Evolutionary conservation across 2,113 vertebrate species (phyloP).

Genomic region (Engraulis encrasicolus): DNA sequence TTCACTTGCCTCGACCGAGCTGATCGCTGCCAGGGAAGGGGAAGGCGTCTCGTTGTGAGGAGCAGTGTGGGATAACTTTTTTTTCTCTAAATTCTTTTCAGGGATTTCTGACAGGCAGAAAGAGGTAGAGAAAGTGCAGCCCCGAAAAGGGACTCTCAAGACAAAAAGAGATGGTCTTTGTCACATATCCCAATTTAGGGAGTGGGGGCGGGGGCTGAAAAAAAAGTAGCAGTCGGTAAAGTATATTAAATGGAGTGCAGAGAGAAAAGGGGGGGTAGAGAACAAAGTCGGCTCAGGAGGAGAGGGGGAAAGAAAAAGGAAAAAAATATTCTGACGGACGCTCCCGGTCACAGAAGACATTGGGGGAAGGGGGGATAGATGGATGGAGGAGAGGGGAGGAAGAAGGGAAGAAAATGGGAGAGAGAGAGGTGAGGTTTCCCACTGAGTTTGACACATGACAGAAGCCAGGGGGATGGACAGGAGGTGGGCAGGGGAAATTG

Average conservation of each 20-base stretch:
- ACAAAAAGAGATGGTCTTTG: conserved; percentile 14
- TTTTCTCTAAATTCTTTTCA: too few relatives aligned
- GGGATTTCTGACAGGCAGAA: too few relatives aligned
- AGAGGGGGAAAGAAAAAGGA: not conserved
- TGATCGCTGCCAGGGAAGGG: conserved; percentile 6
- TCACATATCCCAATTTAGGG: conserved; percentile 17
- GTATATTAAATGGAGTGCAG: conserved; percentile 20
- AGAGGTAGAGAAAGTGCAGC: conserved; percentile 11
- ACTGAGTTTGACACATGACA: conserved; percentile 3
- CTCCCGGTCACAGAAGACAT: not conserved
- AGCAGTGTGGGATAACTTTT: not conserved
- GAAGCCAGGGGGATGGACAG: not conserved
- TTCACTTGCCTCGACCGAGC: too few relatives aligned
- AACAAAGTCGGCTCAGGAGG: not conserved
- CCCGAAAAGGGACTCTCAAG: not conserved
- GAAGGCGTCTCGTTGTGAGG: not conserved
- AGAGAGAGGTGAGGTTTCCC: conserved; percentile 5
- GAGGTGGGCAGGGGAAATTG: not conserved
- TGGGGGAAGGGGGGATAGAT: not conserved
- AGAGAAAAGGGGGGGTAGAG: not conserved
- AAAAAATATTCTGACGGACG: not conserved
- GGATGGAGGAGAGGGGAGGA: not conserved
- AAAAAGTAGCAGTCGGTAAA: conserved; percentile 13
- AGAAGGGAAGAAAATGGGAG: too few relatives aligned
- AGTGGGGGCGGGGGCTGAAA: not conserved